Conservation (phyloP, 2,888 invertebrate species). For the Sclerodermus sp. region DNA sequence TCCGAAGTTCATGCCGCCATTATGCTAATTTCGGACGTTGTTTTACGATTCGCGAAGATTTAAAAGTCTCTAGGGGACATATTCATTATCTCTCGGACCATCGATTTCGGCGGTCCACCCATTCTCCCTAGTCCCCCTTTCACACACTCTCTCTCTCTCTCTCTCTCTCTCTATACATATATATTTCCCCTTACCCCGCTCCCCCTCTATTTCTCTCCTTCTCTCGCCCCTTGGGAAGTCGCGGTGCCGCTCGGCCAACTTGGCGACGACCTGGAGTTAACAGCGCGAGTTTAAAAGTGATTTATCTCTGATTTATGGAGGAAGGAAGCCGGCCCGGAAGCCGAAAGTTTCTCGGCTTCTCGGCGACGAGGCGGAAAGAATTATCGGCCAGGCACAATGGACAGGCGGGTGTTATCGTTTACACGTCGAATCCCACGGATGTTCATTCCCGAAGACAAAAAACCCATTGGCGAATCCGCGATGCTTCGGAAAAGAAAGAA, state of each 20-base stretch:
- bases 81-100: slow-evolving; percentile 48
- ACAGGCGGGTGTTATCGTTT: slow-evolving; percentile 44
- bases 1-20: too few species aligned
- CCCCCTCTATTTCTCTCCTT: too few species aligned
- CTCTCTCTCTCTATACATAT: too few species aligned
- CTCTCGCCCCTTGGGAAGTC: slow-evolving; percentile 16
- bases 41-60: slow-evolving; percentile 5
- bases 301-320: slow-evolving; percentile 55
- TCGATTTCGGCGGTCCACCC: slow-evolving; percentile 36
- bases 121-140: too few species aligned
- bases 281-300: slow-evolving; percentile 54
- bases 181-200: too few species aligned
- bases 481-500: neutral
- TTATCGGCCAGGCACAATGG: slow-evolving; percentile 45
- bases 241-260: slow-evolving; percentile 22
- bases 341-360: slow-evolving; percentile 45
- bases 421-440: slow-evolving; percentile 38
- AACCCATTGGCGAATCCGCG: neutral
- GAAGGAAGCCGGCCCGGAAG: slow-evolving; percentile 25
- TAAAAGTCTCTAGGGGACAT: slow-evolving; percentile 25
- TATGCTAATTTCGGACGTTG: too few species aligned
- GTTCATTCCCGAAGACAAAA: slow-evolving; percentile 18
- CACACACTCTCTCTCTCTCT: too few species aligned
- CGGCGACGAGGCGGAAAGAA: slow-evolving; percentile 46
- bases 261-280: slow-evolving; percentile 48